Conservation (phyloP, 1,140 invertebrate species). For the Diorhabda sublineata region DNA sequence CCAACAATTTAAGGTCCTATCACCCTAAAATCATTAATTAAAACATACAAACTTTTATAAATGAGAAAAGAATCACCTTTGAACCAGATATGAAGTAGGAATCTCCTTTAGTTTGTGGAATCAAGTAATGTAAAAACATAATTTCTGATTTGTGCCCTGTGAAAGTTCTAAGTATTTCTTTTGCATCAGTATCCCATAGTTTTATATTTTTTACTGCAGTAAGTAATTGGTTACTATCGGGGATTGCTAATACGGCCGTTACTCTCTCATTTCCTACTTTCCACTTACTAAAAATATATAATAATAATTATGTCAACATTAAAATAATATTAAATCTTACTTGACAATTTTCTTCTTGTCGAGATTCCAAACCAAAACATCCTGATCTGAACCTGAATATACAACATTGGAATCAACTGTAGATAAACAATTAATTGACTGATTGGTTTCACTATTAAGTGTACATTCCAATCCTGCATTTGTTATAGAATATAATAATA, state of each 20-base stretch:
- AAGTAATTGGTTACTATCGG: constrained; percentile 58
- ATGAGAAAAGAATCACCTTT: constrained; percentile 28
- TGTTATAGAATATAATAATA: constrained; percentile 63
- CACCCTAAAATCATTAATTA: constrained; percentile 42
- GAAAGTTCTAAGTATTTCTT: constrained; percentile 59
- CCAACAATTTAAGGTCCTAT: constrained; percentile 60
- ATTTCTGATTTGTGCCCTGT: constrained; percentile 66
- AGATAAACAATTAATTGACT: constrained; percentile 48
- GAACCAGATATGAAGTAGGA: constrained; percentile 62
- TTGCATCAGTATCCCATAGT: constrained; percentile 59
- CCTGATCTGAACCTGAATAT: constrained; percentile 52
- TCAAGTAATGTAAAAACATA: constrained; percentile 52
- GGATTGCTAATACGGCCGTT: constrained; percentile 61
- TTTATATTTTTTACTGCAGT: constrained; percentile 64
- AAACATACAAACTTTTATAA: background rate
- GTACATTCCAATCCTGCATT: constrained; percentile 56
- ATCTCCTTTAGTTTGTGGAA: constrained; percentile 40
- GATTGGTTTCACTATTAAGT: constrained; percentile 48
- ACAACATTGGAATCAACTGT: constrained; percentile 43
- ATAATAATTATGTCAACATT: constrained; percentile 5
- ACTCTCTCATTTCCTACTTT: constrained; percentile 62
- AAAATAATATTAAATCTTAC: constrained; percentile 23
- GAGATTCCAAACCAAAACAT: constrained; percentile 53
- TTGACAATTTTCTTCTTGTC: constrained; percentile 32
- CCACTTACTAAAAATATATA: constrained; percentile 51